Base-by-base conservation (phyloP, 2,113 vertebrate species). In the Oreochromis aureus region DNA sequence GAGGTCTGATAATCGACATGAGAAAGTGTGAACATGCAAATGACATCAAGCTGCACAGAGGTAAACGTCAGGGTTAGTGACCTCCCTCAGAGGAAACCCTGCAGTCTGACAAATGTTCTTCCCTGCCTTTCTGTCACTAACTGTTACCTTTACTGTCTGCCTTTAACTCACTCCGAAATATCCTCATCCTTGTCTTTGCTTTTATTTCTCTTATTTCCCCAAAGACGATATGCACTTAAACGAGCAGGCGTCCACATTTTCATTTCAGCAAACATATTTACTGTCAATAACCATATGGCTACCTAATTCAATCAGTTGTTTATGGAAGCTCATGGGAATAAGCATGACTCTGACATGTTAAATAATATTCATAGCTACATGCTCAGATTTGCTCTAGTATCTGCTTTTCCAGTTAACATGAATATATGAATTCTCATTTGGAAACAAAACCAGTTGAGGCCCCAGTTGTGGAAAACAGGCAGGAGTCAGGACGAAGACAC, bases 351-450 rank as follows among this genome's bases (percentile, higher is more conserved):
- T 1, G 36, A 18, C 27, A 32, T 18, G 22, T 80, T 83, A 41
- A 86, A 90, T 80, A 56, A 58, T 59, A 82, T 79, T 89, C 86
- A 86, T 36, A 80, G 76, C 54, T 80, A 27, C 39, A 41, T n/a
- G 78, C 76, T 88, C 92, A 89, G 41, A 76, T 84, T 83, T 80
- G 10, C 9, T 80, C 13, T 44, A 36, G 15, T 46, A 51, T 79
- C 76, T 51, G 82, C 46, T 56, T 81, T 92, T 89, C 87, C 81
- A 87, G 84, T 84, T 80, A 87, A 56, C 22, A 83, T 76, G 83
- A 92, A 93, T 91, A 88, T 66, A 93, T 91, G 22, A 82, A 90
- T 93, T 93, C 44, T 55, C 4, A 91, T 91, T 83, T 73, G 66
- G 10, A 84, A 84, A 89, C 58, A 46, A 19, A 4, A 6, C 13